These are phyloP conservation scores for Tretioscincus oriximinensis DNA, from an alignment of 2,113 vertebrate species.

Conservation along the genomic window DNA sequence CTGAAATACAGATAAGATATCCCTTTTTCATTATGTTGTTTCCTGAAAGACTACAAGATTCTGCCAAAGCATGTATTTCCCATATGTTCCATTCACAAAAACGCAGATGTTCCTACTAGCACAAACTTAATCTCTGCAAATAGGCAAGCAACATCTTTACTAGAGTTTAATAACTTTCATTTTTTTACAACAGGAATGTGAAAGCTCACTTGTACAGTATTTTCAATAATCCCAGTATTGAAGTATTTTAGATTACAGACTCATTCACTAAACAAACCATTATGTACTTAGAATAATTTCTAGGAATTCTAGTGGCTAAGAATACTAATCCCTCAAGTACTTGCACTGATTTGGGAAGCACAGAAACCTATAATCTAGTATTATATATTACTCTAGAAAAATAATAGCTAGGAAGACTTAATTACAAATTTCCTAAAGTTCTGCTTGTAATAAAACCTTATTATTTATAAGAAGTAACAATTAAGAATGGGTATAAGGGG, in stretches of 20 bases:
- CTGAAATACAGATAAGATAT: too few species aligned
- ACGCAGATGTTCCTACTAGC: too few species aligned
- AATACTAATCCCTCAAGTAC: conserved; percentile 33
- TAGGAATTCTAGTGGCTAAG: neutral
- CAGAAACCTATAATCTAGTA: neutral
- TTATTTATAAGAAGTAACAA: neutral
- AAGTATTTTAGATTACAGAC: neutral
- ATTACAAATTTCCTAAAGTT: neutral
- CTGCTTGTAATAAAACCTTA: neutral
- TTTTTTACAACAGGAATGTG: neutral
- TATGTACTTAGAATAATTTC: neutral
- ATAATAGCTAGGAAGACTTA: neutral
- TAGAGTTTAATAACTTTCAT: neutral
- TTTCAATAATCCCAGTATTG: neutral
- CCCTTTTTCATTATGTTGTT: too few species aligned
- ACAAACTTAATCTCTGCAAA: too few species aligned
- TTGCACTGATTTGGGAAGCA: conserved; percentile 12
- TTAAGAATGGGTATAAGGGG: neutral
- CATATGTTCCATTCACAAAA: too few species aligned
- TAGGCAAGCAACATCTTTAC: too few species aligned
- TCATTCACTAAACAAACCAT: neutral
- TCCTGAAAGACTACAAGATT: too few species aligned
- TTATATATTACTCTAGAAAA: neutral
- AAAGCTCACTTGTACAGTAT: neutral
- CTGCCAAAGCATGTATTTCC: too few species aligned